Evolutionary conservation across 2,113 vertebrate genomes (phyloP).

Genomic region (Gorsachius goisagi): DNA sequence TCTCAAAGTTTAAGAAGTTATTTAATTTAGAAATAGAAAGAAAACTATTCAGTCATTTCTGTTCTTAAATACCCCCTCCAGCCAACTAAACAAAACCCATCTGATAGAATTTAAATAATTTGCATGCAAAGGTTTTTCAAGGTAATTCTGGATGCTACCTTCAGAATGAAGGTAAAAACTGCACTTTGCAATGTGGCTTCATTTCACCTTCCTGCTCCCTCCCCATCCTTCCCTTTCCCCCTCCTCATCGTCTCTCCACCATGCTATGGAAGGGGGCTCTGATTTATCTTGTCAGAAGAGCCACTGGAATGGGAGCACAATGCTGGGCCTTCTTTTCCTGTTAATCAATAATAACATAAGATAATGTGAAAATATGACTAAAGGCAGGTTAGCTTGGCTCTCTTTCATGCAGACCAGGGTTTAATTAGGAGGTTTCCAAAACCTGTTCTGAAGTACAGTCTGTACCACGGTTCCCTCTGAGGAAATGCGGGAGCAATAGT

Average conservation of each 20-base stretch:
- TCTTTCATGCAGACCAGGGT: not conserved
- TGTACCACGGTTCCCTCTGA: not conserved
- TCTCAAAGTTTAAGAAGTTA: not conserved
- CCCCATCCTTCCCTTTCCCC: not conserved
- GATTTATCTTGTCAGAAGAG: not conserved
- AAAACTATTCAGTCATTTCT: not conserved
- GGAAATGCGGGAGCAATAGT: rapidly evolving
- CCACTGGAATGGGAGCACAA: not conserved
- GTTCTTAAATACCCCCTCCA: not conserved
- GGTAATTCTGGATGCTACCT: not conserved
- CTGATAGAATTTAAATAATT: not conserved
- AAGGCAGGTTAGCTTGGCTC: not conserved
- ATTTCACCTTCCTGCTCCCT: not conserved
- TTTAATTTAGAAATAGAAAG: not conserved
- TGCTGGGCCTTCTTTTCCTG: not conserved
- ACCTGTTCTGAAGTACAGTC: not conserved
- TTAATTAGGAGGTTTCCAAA: not conserved
- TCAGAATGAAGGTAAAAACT: not conserved
- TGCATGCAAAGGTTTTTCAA: not conserved
- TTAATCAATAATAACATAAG: not conserved
- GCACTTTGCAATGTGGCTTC: not conserved
- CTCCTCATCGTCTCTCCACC: not conserved
- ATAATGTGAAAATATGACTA: not conserved
- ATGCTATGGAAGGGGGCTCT: not conserved
- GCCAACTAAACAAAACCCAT: not conserved